Evolutionary conservation across 1,140 invertebrate species (phyloP).

Genomic region (Thrips palmi): DNA sequence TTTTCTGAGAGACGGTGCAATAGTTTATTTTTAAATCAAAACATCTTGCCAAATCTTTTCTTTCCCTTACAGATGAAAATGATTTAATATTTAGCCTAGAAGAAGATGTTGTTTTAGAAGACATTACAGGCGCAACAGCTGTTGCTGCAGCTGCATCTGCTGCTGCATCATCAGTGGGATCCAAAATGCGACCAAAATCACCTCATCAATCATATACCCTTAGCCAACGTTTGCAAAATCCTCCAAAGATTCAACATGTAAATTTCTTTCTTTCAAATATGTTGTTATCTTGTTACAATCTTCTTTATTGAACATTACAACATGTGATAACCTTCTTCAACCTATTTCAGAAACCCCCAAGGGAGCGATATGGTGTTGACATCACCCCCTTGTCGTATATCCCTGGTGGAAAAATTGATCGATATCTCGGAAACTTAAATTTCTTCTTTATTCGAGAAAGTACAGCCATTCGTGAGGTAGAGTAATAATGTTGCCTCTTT

Average conservation of each 20-base stretch:
- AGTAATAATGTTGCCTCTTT: too few species aligned
- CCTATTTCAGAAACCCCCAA: constrained; percentile 33
- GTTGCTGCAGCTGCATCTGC: background rate
- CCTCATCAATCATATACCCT: too few species aligned
- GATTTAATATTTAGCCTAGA: constrained; percentile 55
- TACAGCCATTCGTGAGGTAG: constrained; percentile 72
- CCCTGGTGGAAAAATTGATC: constrained; percentile 58
- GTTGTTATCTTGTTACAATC: background rate
- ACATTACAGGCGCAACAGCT: too few species aligned
- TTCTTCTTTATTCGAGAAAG: constrained; percentile 93
- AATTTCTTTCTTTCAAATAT: too few species aligned
- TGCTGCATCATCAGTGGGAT: too few species aligned
- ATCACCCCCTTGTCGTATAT: constrained; percentile 69
- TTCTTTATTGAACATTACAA: constrained; percentile 1
- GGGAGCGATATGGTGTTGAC: constrained; percentile 58
- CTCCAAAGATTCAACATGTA: too few species aligned
- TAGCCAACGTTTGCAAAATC: too few species aligned
- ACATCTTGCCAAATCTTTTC: constrained; percentile 5
- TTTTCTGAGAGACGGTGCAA: constrained; percentile 16
- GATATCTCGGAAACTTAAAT: constrained; percentile 82
- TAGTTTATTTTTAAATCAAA: constrained; percentile 6
- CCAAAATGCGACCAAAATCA: too few species aligned
- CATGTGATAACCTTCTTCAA: constrained; percentile 11
- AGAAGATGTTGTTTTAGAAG: too few species aligned
- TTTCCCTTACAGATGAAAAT: constrained; percentile 20